Percentiles rank a stretch among this genome's conserved stretches.
phyloP scores from a whole-genome alignment of 2,113 vertebrate species.

The Chaenogobius annularis region DNA sequence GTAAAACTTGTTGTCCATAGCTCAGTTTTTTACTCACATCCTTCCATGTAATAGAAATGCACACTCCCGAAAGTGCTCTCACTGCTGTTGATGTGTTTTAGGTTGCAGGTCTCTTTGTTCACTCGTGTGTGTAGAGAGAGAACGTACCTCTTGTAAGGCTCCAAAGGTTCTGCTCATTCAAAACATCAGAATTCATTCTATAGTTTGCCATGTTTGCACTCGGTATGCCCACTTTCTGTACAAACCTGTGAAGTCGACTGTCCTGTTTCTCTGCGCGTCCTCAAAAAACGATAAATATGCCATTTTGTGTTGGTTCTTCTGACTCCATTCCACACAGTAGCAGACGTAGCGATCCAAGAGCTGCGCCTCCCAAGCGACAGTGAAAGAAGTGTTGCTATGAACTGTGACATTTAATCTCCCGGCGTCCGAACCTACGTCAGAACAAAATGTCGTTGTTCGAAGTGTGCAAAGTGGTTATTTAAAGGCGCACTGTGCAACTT shows the following conservation, averaged over 20 bases:
- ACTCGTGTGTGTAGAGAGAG: conserved; percentile 65
- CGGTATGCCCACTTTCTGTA: not conserved
- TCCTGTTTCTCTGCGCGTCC: not conserved
- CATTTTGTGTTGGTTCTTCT: conserved; percentile 6
- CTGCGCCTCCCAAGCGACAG: conserved; percentile 50
- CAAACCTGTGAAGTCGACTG: conserved; percentile 35
- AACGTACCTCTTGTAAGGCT: conserved; percentile 72
- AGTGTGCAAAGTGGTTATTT: not conserved
- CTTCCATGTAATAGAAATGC: conserved; percentile 74
- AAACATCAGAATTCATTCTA: not conserved
- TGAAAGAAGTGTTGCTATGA: conserved; percentile 43
- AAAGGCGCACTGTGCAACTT: not conserved
- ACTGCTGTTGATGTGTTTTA: conserved; percentile 65
- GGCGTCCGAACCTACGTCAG: conserved; percentile 28
- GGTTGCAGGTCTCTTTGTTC: conserved; percentile 67
- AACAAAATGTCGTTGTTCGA: not conserved
- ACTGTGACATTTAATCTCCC: conserved; percentile 55
- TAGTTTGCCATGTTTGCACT: not conserved
- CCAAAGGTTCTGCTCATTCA: conserved; percentile 56
- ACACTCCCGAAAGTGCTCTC: conserved; percentile 73
- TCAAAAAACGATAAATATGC: conserved; percentile 40
- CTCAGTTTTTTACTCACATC: conserved; percentile 67
- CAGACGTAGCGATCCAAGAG: conserved; percentile 49
- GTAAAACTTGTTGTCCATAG: not conserved
- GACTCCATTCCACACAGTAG: conserved; percentile 70